phyloP scores from a whole-genome alignment of 2,888 invertebrate species.

The Phytoseiulus persimilis region DNA sequence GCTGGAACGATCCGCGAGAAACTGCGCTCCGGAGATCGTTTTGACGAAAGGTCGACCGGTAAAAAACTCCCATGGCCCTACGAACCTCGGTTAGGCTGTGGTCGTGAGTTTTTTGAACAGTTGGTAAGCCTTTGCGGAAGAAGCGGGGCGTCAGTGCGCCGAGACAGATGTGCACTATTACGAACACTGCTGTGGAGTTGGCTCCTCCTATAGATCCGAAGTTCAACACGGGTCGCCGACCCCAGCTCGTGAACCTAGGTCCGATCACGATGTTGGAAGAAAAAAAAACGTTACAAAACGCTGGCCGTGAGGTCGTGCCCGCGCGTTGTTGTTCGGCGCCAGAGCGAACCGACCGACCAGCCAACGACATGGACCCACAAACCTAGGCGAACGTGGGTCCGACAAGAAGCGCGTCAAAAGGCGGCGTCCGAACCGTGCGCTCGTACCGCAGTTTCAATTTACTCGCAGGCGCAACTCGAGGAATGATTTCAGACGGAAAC shows the following conservation, averaged over 20 bases:
- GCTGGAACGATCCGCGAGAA: not conserved
- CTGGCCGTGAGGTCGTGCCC: not conserved
- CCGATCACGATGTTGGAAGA: not conserved
- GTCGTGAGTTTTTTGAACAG: slow-evolving; percentile 5
- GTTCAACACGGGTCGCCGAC: slow-evolving; percentile 5
- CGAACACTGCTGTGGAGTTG: not conserved
- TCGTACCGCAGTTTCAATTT: not conserved
- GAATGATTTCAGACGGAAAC: not conserved
- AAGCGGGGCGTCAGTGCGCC: slow-evolving; percentile 5
- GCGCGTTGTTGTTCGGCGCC: not conserved
- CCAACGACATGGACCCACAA: not conserved
- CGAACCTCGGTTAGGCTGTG: not conserved
- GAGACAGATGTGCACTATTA: slow-evolving; percentile 5
- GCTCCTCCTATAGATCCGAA: not conserved
- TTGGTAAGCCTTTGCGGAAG: slow-evolving; percentile 5
- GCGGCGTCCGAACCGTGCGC: not conserved
- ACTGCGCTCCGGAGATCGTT: not conserved
- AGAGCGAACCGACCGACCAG: not conserved
- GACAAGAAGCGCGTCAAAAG: not conserved
- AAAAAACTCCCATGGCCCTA: not conserved
- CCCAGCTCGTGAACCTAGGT: slow-evolving; percentile 5
- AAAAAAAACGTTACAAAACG: not conserved
- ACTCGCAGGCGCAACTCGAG: not conserved
- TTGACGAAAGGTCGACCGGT: not conserved
- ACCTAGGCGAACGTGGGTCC: not conserved